Percentiles rank a stretch among this genome's conserved stretches.
Conservation (phyloP, 1,140 invertebrate genomes). For the Fopius arisanus region DNA sequence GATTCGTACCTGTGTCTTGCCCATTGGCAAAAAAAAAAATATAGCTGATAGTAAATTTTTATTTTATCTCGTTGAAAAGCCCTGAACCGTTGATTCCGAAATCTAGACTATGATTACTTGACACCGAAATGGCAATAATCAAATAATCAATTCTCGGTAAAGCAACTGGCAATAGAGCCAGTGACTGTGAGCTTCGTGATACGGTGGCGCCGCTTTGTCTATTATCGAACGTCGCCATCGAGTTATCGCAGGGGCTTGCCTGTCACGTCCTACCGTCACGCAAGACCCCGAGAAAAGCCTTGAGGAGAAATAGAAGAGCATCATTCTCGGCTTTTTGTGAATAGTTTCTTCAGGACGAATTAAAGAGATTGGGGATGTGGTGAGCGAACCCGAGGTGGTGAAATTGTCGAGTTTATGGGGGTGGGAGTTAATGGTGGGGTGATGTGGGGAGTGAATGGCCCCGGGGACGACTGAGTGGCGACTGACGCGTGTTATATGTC, state of each 20-base stretch:
- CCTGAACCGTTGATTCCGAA: too few species aligned
- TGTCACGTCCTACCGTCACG: constrained; percentile 20
- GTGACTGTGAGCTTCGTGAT: background rate
- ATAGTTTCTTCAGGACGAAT: background rate
- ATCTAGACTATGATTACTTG: background rate
- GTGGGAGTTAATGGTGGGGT: background rate
- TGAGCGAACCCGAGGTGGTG: background rate
- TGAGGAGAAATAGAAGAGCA: background rate
- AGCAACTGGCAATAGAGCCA: background rate
- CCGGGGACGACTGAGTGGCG: constrained; percentile 8
- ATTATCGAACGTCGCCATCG: constrained; percentile 12
- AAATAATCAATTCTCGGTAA: background rate
- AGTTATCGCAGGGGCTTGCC: constrained; percentile 13
- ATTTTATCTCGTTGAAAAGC: too few species aligned
- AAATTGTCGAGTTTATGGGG: background rate
- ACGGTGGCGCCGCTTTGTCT: background rate
- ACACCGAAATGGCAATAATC: constrained; percentile 1
- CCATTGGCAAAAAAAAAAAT: too few species aligned
- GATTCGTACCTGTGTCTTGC: too few species aligned
- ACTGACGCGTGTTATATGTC: constrained; percentile 54
- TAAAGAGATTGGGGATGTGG: background rate
- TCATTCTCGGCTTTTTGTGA: background rate
- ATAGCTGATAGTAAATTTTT: too few species aligned
- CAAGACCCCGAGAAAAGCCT: background rate
- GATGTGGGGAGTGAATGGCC: constrained; percentile 30